phyloP scores from a whole-genome alignment of 2,113 vertebrate species.

The Choloepus hoffmanni region DNA sequence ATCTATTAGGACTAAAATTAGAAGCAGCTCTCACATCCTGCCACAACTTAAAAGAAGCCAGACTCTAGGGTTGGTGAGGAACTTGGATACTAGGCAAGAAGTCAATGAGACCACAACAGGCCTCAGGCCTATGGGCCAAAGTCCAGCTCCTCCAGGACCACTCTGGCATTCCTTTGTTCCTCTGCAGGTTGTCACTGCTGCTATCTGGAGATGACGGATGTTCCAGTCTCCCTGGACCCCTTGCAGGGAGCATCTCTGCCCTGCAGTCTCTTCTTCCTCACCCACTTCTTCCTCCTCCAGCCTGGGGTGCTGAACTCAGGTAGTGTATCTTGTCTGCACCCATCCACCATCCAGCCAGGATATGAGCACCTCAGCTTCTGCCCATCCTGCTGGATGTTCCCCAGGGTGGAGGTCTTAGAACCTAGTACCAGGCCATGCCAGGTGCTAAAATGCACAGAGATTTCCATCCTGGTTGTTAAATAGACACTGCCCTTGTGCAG shows the following conservation, averaged over 20 bases:
- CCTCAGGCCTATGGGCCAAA: too few relatives aligned
- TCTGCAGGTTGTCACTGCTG: constrained; percentile 46
- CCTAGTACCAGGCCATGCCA: neutral
- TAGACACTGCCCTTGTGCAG: neutral
- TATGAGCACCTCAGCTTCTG: fast-evolving
- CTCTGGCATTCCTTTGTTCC: neutral
- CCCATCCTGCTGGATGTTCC: neutral
- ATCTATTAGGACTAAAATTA: constrained; percentile 54
- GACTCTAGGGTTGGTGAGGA: neutral
- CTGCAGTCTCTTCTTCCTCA: constrained; percentile 48
- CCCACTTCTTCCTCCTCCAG: constrained; percentile 28
- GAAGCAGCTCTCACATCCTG: constrained; percentile 37
- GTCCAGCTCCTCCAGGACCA: neutral
- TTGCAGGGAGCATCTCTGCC: neutral
- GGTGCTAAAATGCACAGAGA: neutral
- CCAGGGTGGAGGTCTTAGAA: neutral
- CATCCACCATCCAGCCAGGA: too few relatives aligned
- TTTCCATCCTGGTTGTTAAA: neutral
- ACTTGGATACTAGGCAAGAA: neutral
- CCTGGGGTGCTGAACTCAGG: constrained; percentile 38
- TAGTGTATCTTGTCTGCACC: neutral
- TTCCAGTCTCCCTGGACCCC: neutral
- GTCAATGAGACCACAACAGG: neutral
- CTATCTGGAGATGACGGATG: constrained; percentile 27
- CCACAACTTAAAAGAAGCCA: neutral